A percentile compares a stretch with the other conserved stretches of the same genome.
phyloP scores from a whole-genome alignment of 2,888 invertebrate genomes.

The Callyntrura sp. region DNA sequence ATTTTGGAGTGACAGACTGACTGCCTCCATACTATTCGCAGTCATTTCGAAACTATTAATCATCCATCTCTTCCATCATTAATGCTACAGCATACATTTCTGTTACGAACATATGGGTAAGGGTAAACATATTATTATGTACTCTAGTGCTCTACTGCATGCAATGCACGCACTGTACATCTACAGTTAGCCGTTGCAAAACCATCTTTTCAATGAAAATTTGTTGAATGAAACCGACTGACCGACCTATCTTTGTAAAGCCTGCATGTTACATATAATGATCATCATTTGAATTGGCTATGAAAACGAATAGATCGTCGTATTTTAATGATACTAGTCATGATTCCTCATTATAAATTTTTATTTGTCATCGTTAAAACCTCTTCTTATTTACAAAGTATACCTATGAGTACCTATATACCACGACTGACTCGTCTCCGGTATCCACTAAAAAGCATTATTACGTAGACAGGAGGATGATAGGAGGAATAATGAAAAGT shows the following conservation, averaged over 20 bases:
- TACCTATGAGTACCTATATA: background rate
- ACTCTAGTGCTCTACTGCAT: no score
- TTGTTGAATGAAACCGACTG: constrained; percentile 14
- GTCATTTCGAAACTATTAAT: constrained; percentile 73
- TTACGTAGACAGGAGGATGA: background rate
- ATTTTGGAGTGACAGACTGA: constrained; percentile 47
- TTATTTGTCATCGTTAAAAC: background rate
- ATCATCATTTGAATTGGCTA: constrained; percentile 1
- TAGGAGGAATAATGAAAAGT: constrained; percentile 30
- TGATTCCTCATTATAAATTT: constrained; percentile 18
- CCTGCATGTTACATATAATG: background rate
- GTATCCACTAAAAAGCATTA: background rate
- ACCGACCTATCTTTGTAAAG: background rate
- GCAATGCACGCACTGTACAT: no score
- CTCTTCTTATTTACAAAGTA: background rate
- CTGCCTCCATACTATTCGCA: constrained; percentile 39
- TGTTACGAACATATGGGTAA: constrained; percentile 8
- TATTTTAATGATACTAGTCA: constrained; percentile 33
- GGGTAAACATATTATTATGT: no score
- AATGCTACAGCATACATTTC: constrained; percentile 13
- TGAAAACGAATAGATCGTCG: constrained; percentile 24
- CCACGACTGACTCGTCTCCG: no score
- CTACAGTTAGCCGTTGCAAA: constrained; percentile 2
- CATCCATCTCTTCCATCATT: constrained; percentile 67
- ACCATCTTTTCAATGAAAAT: constrained; percentile 34